Conservation (phyloP, 1,140 invertebrate genomes). For the Hyles vespertilio region DNA sequence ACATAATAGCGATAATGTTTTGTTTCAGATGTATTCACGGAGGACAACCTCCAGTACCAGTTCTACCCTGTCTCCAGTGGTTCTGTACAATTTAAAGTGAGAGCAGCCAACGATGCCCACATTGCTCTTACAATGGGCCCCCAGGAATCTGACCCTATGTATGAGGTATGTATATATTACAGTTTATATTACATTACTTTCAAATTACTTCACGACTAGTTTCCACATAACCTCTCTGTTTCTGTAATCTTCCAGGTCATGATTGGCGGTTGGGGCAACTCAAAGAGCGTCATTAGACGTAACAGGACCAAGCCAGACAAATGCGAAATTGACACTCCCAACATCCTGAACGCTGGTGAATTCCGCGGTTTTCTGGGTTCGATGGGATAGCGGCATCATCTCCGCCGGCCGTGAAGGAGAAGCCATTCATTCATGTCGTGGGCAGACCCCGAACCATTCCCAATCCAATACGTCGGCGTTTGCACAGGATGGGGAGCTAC, state of each 20-base stretch:
- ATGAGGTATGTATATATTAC: constrained; percentile 76
- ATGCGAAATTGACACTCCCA: constrained; percentile 82
- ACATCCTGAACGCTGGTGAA: constrained; percentile 81
- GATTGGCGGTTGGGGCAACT: constrained; percentile 89
- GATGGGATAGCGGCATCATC: constrained; percentile 82
- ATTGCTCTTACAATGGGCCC: constrained; percentile 83
- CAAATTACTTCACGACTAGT: too few relatives aligned
- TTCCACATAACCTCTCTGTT: too few relatives aligned
- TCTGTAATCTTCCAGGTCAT: constrained; percentile 77
- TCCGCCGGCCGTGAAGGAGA: constrained; percentile 83
- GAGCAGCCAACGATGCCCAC: constrained; percentile 87
- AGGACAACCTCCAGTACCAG: constrained; percentile 87
- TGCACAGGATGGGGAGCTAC: constrained; percentile 90
- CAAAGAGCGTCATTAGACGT: constrained; percentile 88
- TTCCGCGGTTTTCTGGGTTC: constrained; percentile 90
- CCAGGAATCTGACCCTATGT: constrained; percentile 82
- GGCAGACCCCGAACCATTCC: constrained; percentile 81
- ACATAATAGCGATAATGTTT: constrained; percentile 1
- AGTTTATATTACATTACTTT: too few relatives aligned
- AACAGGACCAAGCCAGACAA: constrained; percentile 87
- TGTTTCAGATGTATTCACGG: constrained; percentile 81
- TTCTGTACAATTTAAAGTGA: constrained; percentile 84
- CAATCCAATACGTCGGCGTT: constrained; percentile 84
- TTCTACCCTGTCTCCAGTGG: constrained; percentile 83
- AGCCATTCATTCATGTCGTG: constrained; percentile 81